Conservation (phyloP, 2,113 vertebrate species). For the Hyperopisus bebe region DNA sequence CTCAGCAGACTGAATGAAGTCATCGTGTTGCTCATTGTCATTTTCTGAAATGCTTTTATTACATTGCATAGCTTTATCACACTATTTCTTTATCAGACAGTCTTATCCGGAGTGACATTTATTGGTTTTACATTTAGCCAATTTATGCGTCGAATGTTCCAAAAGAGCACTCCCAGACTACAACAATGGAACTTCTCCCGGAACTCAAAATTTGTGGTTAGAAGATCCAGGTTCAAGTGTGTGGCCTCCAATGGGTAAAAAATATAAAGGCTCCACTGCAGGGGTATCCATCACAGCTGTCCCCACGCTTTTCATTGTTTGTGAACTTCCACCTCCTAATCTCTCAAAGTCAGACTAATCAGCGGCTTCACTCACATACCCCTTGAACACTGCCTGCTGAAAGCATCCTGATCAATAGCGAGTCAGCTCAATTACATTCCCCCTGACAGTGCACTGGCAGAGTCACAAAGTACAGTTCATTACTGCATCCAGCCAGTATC, state of each 20-base stretch:
- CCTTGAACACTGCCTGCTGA: not conserved
- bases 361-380: not conserved
- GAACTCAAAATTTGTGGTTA: not conserved
- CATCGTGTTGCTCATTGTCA: not conserved
- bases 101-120: not conserved
- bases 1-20: not conserved
- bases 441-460: not conserved
- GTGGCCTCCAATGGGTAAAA: not conserved
- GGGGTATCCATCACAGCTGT: not conserved
- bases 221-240: not conserved
- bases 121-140: not conserved
- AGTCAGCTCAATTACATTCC: not conserved
- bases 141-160: not conserved
- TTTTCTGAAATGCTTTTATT: not conserved
- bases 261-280: not conserved
- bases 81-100: not conserved
- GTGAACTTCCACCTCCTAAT: slow-evolving; percentile 2
- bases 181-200: not conserved
- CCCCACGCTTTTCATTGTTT: not conserved
- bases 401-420: slow-evolving; percentile 9
- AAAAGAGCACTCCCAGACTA: not conserved
- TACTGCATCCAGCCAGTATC: not conserved
- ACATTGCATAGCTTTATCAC: not conserved
- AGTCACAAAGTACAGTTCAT: not conserved
- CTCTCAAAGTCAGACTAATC: not conserved